phyloP scores from a whole-genome alignment of 1,140 invertebrate species.

The Halyomorpha halys region DNA sequence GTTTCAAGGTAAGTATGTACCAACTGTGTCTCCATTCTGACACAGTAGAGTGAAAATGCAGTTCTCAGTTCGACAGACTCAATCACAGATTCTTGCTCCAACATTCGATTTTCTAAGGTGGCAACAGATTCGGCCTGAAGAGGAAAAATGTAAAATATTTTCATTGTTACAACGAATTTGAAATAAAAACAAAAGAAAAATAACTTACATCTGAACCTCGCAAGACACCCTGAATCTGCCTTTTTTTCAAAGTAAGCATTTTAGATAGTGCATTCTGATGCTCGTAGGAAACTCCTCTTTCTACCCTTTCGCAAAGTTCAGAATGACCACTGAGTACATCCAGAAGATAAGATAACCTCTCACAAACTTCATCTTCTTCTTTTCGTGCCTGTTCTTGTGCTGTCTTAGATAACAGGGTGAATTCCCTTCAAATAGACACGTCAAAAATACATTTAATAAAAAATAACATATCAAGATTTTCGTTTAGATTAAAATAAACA shows the following conservation, averaged over 20 bases:
- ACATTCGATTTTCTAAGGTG: slow-evolving; percentile 54
- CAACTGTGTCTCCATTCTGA: slow-evolving; percentile 61
- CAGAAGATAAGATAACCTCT: slow-evolving; percentile 49
- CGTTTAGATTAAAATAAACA: no score
- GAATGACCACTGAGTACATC: slow-evolving; percentile 52
- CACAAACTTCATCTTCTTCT: slow-evolving; percentile 49
- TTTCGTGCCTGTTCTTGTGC: slow-evolving; percentile 42
- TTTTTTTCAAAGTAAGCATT: slow-evolving; percentile 57
- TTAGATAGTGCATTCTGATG: slow-evolving; percentile 57
- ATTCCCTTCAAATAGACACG: slow-evolving; percentile 37
- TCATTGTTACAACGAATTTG: neutral
- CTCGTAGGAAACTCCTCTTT: slow-evolving; percentile 55
- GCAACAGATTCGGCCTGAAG: slow-evolving; percentile 53
- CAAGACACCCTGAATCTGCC: slow-evolving; percentile 58
- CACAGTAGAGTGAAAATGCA: slow-evolving; percentile 57
- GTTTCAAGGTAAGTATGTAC: slow-evolving; percentile 58
- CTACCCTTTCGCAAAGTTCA: slow-evolving; percentile 58
- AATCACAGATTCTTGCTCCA: slow-evolving; percentile 58
- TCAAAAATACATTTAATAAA: no score
- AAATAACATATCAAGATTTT: no score
- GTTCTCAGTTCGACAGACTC: slow-evolving; percentile 57
- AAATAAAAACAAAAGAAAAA: slow-evolving; percentile 4
- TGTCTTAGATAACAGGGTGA: slow-evolving; percentile 38
- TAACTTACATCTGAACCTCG: slow-evolving; percentile 45
- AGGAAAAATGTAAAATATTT: slow-evolving; percentile 15